A percentile compares a stretch with the other conserved stretches of the same genome.
phyloP scores from a whole-genome alignment of 1,140 invertebrate genomes.

The Hormaphis cornu region DNA sequence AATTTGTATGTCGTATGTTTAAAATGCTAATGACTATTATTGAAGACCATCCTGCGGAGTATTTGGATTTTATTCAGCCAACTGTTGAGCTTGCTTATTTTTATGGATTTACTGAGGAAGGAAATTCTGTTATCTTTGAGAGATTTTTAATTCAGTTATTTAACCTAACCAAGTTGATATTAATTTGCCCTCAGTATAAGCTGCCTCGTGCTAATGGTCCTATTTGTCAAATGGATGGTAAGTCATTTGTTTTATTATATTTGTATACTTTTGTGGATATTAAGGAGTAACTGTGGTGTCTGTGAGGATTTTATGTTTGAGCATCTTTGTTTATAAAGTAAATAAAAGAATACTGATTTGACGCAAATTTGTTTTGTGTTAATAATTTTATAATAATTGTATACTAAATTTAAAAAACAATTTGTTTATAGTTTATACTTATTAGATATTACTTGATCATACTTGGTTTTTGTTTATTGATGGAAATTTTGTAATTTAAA shows the following conservation, averaged over 20 bases:
- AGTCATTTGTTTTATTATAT: background rate
- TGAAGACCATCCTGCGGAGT: slow-evolving; percentile 66
- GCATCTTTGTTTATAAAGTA: too few species aligned
- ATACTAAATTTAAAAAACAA: too few species aligned
- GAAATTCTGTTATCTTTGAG: slow-evolving; percentile 66
- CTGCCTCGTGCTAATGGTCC: slow-evolving; percentile 42
- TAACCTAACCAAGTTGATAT: slow-evolving; percentile 75
- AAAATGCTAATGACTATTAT: slow-evolving; percentile 64
- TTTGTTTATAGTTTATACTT: too few species aligned
- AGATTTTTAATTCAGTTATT: slow-evolving; percentile 79
- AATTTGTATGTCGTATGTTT: slow-evolving; percentile 31
- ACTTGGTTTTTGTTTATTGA: too few species aligned
- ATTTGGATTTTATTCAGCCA: slow-evolving; percentile 64
- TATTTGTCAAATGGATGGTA: slow-evolving; percentile 24
- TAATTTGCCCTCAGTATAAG: slow-evolving; percentile 66
- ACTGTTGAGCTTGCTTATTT: slow-evolving; percentile 71
- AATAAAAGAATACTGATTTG: too few species aligned
- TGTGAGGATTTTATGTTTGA: too few species aligned
- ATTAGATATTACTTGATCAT: too few species aligned
- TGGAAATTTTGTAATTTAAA: too few species aligned
- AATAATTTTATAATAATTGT: too few species aligned
- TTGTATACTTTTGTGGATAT: background rate
- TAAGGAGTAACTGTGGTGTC: too few species aligned
- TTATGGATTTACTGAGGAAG: slow-evolving; percentile 75
- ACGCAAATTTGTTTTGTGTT: too few species aligned